Conservation (phyloP, 2,888 invertebrate genomes). For the Thera obeliscata region DNA sequence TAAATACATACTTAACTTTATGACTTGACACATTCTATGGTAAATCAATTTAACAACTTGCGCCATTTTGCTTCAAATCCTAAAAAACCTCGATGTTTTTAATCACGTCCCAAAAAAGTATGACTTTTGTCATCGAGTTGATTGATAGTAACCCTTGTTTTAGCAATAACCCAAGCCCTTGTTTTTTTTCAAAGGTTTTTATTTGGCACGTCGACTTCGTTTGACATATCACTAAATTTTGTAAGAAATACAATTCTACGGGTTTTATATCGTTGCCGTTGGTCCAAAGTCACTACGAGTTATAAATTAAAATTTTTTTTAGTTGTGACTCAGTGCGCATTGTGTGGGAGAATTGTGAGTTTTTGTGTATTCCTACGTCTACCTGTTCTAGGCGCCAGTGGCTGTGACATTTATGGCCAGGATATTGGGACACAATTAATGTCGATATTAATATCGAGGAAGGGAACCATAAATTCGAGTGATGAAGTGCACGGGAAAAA, state of each 20-base stretch:
- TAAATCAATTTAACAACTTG: not conserved
- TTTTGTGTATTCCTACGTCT: constrained; percentile 69
- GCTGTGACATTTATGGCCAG: constrained; percentile 81
- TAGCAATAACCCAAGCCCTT: constrained; percentile 78
- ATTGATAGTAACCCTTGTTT: constrained; percentile 83
- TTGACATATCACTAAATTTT: constrained; percentile 84
- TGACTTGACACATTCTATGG: not conserved
- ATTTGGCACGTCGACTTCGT: constrained; percentile 79
- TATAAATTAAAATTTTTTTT: constrained; percentile 81
- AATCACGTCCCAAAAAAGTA: constrained; percentile 69
- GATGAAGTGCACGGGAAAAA: constrained; percentile 61
- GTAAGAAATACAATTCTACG: constrained; percentile 80
- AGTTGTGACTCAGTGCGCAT: constrained; percentile 65
- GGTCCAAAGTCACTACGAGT: constrained; percentile 58
- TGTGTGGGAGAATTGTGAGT: constrained; percentile 68
- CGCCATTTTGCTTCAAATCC: not conserved
- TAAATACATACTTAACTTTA: not conserved
- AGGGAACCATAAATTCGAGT: constrained; percentile 74
- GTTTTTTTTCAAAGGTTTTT: constrained; percentile 79
- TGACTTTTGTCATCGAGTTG: constrained; percentile 82
- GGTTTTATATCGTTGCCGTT: constrained; percentile 78
- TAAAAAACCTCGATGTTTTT: constrained; percentile 77
- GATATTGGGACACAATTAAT: constrained; percentile 82
- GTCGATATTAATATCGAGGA: constrained; percentile 81
- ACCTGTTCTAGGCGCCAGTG: constrained; percentile 83